Conservation (phyloP, 2,113 vertebrate species). For the Haemorhous mexicanus region DNA sequence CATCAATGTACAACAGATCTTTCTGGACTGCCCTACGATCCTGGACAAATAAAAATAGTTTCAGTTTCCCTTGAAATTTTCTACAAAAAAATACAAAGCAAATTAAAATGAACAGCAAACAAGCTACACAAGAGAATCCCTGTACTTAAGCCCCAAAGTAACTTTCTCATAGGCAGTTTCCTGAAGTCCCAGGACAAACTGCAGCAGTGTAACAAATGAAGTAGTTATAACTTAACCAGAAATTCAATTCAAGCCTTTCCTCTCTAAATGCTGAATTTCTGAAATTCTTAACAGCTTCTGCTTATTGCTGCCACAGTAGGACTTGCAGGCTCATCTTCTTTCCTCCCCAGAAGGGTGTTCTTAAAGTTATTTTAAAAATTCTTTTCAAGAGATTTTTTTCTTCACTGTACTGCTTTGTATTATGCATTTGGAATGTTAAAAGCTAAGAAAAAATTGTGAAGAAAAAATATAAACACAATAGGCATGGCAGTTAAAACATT, state of each 20-base stretch:
- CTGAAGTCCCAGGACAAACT: background rate
- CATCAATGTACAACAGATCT: conserved; percentile 91
- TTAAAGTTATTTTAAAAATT: background rate
- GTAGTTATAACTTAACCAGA: background rate
- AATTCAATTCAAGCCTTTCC: no score
- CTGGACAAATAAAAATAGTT: conserved; percentile 65
- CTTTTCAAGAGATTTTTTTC: background rate
- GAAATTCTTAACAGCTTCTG: background rate
- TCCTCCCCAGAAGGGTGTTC: background rate
- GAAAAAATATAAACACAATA: background rate
- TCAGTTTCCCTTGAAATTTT: background rate
- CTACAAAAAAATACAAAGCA: background rate
- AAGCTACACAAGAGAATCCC: background rate
- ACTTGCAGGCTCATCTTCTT: background rate
- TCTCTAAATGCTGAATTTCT: background rate
- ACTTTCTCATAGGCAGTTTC: background rate
- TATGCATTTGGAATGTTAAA: background rate
- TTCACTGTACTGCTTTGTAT: background rate
- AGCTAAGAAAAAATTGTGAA: background rate
- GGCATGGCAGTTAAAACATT: background rate
- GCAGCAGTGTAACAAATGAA: background rate
- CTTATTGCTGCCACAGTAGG: background rate
- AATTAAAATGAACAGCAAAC: background rate
- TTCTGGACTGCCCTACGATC: conserved; percentile 87
- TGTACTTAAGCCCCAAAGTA: background rate